These are phyloP conservation scores for Rallus crepitans DNA, from an alignment of 2,797 vertebrate species.

Conservation along the genomic window DNA sequence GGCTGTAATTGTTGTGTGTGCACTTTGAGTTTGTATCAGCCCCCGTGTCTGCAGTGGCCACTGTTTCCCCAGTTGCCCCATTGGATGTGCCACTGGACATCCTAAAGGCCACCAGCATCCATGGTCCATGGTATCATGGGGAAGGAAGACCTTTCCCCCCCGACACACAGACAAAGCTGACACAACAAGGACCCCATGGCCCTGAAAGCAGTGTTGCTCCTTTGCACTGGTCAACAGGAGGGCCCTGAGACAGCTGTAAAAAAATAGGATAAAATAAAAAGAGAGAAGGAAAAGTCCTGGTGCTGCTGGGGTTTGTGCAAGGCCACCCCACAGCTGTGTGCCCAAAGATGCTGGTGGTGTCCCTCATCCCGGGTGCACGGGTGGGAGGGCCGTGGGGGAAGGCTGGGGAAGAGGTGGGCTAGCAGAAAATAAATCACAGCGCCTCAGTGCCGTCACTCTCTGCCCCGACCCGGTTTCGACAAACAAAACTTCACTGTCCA, in stretches of 20 bases:
- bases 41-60: rapidly evolving
- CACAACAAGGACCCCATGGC: not conserved
- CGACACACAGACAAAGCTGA: not conserved
- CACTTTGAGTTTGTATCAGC: rapidly evolving
- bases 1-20: rapidly evolving
- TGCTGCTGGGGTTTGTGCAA: rapidly evolving
- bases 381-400: not conserved
- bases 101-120: not conserved
- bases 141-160: not conserved
- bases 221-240: not conserved
- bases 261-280: not conserved
- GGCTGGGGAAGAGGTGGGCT: not conserved
- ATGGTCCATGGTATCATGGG: rapidly evolving
- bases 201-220: not conserved
- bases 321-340: constrained; percentile 38
- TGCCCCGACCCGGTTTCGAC: constrained; percentile 39
- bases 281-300: not conserved
- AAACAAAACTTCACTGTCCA: constrained; percentile 62
- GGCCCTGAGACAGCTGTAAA: not conserved
- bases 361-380: not conserved
- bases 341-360: not conserved
- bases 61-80: not conserved
- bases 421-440: constrained; percentile 65
- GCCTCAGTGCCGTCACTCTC: constrained; percentile 19
- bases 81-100: not conserved